Conservation (phyloP, 2,797 vertebrate genomes). For the Gallirallus australis region DNA sequence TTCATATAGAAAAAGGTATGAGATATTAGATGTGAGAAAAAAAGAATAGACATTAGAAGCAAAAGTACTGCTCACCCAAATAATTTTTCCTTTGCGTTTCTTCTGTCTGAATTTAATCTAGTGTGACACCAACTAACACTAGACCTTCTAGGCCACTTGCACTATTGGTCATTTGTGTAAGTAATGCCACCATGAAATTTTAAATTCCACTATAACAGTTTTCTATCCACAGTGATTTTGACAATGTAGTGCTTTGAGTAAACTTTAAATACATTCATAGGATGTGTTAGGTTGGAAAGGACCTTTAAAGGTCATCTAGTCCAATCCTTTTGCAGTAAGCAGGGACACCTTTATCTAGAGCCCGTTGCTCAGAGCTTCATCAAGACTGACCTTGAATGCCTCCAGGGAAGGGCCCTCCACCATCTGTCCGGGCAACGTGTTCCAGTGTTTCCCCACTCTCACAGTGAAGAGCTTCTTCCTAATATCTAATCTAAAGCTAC, state of each 20-base stretch:
- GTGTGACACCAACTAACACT: background rate
- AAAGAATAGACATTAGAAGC: background rate
- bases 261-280: background rate
- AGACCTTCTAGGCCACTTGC: background rate
- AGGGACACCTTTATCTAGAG: too few species aligned
- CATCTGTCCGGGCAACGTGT: too few species aligned
- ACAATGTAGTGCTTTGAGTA: background rate
- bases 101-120: background rate
- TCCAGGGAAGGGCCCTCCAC: too few species aligned
- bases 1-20: background rate
- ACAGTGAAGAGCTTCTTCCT: too few species aligned
- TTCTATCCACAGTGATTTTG: background rate
- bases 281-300: too few species aligned
- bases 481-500: too few species aligned
- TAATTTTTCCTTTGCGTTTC: background rate
- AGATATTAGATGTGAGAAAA: background rate
- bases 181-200: background rate
- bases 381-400: too few species aligned
- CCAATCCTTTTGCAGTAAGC: too few species aligned
- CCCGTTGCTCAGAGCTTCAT: too few species aligned
- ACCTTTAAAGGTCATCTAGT: too few species aligned
- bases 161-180: background rate
- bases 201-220: background rate
- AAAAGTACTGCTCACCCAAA: background rate
- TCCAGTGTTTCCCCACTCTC: too few species aligned